A percentile compares a stretch with the other conserved stretches of the same genome.
phyloP scores from a whole-genome alignment of 92 coral and sea anemone genomes.

The Muricea muricata region DNA sequence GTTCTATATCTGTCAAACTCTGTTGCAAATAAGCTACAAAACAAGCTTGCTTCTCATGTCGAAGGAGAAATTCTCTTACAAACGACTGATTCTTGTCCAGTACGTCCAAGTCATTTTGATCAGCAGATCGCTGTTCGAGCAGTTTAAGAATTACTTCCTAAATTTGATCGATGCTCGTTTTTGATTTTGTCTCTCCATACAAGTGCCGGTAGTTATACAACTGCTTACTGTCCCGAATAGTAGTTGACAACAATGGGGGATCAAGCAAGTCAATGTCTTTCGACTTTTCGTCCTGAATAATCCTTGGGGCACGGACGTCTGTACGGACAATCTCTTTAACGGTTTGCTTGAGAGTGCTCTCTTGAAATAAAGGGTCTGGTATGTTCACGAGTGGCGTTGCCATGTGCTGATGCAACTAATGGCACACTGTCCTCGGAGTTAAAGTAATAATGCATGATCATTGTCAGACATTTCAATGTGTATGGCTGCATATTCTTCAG shows the following conservation, averaged over 20 bases:
- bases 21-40: slow-evolving; percentile 45
- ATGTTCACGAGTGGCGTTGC: slow-evolving; percentile 31
- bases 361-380: slow-evolving; percentile 28
- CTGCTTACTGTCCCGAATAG: slow-evolving; percentile 46
- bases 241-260: slow-evolving; percentile 30
- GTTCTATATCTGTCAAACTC: slow-evolving; percentile 42
- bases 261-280: slow-evolving; percentile 34
- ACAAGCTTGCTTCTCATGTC: slow-evolving; percentile 59
- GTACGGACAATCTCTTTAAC: slow-evolving; percentile 27
- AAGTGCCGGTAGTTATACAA: slow-evolving; percentile 51
- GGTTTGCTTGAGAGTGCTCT: slow-evolving; percentile 41
- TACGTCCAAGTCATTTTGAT: neutral
- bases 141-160: slow-evolving; percentile 48
- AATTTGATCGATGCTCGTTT: slow-evolving; percentile 39
- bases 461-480: slow-evolving; percentile 14
- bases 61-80: slow-evolving; percentile 52
- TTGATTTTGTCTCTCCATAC: slow-evolving; percentile 32
- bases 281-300: slow-evolving; percentile 50
- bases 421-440: slow-evolving; percentile 54
- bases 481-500: slow-evolving; percentile 21
- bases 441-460: slow-evolving; percentile 46
- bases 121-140: slow-evolving; percentile 49
- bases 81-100: slow-evolving; percentile 58
- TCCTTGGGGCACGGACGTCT: slow-evolving; percentile 48
- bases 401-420: slow-evolving; percentile 46